These are phyloP conservation scores for Cheilosia pagana DNA, from an alignment of 2,888 invertebrate genomes.

Conservation along the genomic window DNA sequence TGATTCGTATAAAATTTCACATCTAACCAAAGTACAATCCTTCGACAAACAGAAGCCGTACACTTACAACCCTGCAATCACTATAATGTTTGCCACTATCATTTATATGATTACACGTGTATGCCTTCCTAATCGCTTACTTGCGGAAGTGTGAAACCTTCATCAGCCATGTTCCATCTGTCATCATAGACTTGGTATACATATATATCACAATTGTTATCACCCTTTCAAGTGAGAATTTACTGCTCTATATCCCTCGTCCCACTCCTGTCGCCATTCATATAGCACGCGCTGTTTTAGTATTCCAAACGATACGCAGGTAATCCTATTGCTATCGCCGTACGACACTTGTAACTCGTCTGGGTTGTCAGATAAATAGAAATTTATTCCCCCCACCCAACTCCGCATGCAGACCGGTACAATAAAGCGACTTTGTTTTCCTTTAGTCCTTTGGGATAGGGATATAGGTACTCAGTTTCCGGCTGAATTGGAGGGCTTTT, in stretches of 20 bases:
- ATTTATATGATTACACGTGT: conserved; percentile 55
- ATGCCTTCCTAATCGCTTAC: conserved; percentile 23
- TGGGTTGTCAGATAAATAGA: conserved; percentile 66
- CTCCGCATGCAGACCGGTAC: neutral
- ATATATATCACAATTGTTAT: conserved; percentile 38
- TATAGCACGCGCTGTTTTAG: conserved; percentile 51
- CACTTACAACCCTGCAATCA: neutral
- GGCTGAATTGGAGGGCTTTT: neutral
- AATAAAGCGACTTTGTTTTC: neutral
- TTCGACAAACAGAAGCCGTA: too few species aligned
- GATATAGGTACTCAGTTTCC: neutral
- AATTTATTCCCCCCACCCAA: conserved; percentile 38
- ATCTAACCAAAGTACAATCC: too few species aligned
- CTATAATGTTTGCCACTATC: neutral
- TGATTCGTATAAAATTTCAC: too few species aligned
- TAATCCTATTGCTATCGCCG: conserved; percentile 68
- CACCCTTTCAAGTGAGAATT: conserved; percentile 55
- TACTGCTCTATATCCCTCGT: neutral
- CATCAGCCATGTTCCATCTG: conserved; percentile 42
- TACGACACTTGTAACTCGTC: conserved; percentile 67
- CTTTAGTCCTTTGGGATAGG: conserved; percentile 8
- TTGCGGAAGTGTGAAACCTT: conserved; percentile 30
- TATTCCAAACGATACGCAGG: conserved; percentile 57
- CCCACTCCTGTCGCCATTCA: conserved; percentile 22
- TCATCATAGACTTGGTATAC: conserved; percentile 28